phyloP scores from a whole-genome alignment of 2,113 vertebrate genomes.

The Scomber scombrus region DNA sequence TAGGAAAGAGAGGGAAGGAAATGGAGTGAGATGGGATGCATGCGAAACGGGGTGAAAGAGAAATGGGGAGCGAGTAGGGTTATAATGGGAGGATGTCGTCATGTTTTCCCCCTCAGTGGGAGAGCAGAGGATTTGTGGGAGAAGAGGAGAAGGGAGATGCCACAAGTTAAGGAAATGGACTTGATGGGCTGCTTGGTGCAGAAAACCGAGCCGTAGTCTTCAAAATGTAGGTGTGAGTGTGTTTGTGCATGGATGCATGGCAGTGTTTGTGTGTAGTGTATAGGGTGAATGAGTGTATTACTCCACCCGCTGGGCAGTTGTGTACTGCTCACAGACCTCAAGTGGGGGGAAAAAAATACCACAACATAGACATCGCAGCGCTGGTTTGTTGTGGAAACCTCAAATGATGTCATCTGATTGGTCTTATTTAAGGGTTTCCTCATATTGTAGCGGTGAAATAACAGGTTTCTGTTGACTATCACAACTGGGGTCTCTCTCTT shows the following conservation, averaged over 20 bases:
- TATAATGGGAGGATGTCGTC: slow-evolving; percentile 69
- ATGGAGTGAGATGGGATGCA: slow-evolving; percentile 60
- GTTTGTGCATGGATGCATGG: slow-evolving; percentile 42
- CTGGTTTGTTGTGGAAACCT: slow-evolving; percentile 50
- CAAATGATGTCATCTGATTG: slow-evolving; percentile 61
- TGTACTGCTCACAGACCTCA: slow-evolving; percentile 29
- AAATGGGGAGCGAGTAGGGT: slow-evolving; percentile 27
- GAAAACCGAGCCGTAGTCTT: slow-evolving; percentile 48
- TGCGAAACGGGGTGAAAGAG: slow-evolving; percentile 36
- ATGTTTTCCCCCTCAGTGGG: slow-evolving; percentile 65
- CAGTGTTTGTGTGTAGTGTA: slow-evolving; percentile 33
- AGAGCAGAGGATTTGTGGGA: slow-evolving; percentile 48
- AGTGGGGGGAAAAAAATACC: slow-evolving; percentile 4
- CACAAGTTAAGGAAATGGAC: slow-evolving; percentile 61
- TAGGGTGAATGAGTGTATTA: slow-evolving; percentile 17
- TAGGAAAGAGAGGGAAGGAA: slow-evolving; percentile 47
- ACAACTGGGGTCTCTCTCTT: slow-evolving; percentile 4
- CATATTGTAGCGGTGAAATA: slow-evolving; percentile 33
- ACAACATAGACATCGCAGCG: slow-evolving; percentile 39
- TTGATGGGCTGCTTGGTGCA: slow-evolving; percentile 74
- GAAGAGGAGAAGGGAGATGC: slow-evolving; percentile 35
- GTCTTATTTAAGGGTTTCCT: slow-evolving; percentile 40
- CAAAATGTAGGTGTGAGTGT: slow-evolving; percentile 39
- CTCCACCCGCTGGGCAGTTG: background rate
- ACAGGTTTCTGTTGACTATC: slow-evolving; percentile 39